These are phyloP conservation scores for Myoxocephalus aenaeus DNA, from an alignment of 2,797 vertebrate genomes.

Conservation along the genomic window DNA sequence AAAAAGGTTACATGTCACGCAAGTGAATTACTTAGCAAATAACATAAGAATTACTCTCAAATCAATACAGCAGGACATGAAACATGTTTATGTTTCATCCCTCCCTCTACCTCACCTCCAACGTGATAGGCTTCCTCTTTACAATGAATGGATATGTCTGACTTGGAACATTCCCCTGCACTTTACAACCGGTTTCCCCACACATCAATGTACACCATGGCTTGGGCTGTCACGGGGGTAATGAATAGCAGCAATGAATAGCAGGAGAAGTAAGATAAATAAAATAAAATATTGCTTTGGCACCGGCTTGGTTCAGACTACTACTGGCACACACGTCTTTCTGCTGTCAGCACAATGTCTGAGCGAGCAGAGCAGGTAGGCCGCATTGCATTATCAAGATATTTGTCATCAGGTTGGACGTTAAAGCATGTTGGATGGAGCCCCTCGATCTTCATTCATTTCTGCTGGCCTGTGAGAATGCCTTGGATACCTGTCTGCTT, in stretches of 20 bases:
- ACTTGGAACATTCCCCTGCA: slow-evolving; percentile 50
- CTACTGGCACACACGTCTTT: slow-evolving; percentile 71
- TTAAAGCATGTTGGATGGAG: slow-evolving; percentile 51
- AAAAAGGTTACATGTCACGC: slow-evolving; percentile 28
- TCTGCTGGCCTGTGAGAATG: slow-evolving; percentile 40
- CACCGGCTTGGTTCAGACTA: slow-evolving; percentile 68
- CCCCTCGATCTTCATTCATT: slow-evolving; percentile 54
- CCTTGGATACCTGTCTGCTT: slow-evolving; percentile 29
- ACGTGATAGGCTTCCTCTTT: slow-evolving; percentile 60
- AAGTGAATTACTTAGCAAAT: slow-evolving; percentile 21
- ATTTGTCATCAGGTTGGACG: slow-evolving; percentile 76
- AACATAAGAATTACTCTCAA: slow-evolving; percentile 46
- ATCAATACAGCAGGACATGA: slow-evolving; percentile 54
- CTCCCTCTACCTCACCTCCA: slow-evolving; percentile 21
- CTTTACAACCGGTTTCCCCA: slow-evolving; percentile 69
- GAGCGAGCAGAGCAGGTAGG: slow-evolving; percentile 58
- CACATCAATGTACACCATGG: slow-evolving; percentile 66
- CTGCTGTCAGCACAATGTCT: slow-evolving; percentile 72
- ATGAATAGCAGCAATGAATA: slow-evolving; percentile 75
- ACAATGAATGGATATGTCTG: slow-evolving; percentile 32
- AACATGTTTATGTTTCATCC: slow-evolving; percentile 41
- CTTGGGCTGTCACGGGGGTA: slow-evolving; percentile 67
- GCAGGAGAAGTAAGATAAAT: slow-evolving; percentile 76
- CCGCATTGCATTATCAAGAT: slow-evolving; percentile 72
- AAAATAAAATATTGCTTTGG: slow-evolving; percentile 83